Evolutionary conservation across 2,888 invertebrate species (phyloP).

Genomic region (Ochropleura leucogaster): DNA sequence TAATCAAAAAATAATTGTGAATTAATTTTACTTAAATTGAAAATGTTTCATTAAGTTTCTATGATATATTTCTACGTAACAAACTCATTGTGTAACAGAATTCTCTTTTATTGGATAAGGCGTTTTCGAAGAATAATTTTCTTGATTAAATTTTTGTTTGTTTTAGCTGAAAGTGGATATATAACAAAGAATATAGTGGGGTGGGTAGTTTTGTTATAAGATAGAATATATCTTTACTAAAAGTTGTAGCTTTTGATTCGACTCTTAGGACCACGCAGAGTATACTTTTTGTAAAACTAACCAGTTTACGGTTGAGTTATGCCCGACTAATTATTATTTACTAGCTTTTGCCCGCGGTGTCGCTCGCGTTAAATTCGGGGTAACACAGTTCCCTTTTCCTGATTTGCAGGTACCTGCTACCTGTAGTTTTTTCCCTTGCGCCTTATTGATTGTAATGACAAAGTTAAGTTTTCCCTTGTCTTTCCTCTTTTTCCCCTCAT

Average conservation of each 20-base stretch:
- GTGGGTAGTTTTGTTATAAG: not conserved
- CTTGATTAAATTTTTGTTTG: constrained; percentile 6
- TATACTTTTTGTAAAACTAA: not conserved
- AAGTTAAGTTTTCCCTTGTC: too few relatives aligned
- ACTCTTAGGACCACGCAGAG: not conserved
- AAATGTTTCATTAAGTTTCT: not conserved
- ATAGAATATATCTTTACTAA: not conserved
- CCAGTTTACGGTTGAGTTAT: not conserved
- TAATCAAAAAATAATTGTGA: not conserved
- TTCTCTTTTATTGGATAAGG: not conserved
- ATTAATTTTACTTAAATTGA: not conserved
- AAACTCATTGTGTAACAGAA: not conserved
- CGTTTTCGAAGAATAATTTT: not conserved
- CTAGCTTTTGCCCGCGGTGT: too few relatives aligned
- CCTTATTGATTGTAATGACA: too few relatives aligned
- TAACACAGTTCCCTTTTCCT: too few relatives aligned
- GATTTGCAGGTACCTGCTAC: too few relatives aligned
- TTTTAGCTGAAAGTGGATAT: not conserved
- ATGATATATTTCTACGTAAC: not conserved
- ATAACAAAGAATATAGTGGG: not conserved
- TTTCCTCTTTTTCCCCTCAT: too few relatives aligned
- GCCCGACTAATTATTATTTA: not conserved
- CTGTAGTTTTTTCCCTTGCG: too few relatives aligned
- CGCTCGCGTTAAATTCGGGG: too few relatives aligned
- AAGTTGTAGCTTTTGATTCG: not conserved